Percentiles rank a stretch among this genome's conserved stretches.
phyloP scores from a whole-genome alignment of 2,113 vertebrate species.

The Crocuta crocuta region DNA sequence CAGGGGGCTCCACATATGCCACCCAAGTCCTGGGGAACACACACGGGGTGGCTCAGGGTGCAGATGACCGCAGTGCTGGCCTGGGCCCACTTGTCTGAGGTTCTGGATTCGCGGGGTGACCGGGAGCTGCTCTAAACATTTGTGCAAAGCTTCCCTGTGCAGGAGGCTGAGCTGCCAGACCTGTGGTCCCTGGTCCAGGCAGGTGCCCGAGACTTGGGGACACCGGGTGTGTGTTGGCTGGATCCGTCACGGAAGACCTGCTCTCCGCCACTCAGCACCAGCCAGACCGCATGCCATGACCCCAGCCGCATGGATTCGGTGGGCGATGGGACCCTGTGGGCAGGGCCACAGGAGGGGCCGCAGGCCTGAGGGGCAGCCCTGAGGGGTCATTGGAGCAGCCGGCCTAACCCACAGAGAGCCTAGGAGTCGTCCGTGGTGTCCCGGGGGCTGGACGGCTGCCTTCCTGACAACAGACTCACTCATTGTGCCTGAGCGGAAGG shows the following conservation, averaged over 20 bases:
- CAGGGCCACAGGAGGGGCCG: neutral
- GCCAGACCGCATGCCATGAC: accelerated
- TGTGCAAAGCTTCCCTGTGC: neutral
- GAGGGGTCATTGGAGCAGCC: no score
- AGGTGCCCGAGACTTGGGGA: neutral
- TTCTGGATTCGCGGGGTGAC: neutral
- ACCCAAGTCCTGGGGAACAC: no score
- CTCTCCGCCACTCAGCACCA: neutral
- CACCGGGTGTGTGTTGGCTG: neutral
- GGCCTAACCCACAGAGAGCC: neutral
- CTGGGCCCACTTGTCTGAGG: neutral
- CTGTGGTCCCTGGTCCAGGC: neutral
- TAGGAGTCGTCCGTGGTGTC: neutral
- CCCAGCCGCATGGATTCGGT: no score
- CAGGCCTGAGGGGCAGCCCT: accelerated
- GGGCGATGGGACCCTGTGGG: neutral
- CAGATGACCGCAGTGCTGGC: accelerated
- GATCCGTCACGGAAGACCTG: neutral
- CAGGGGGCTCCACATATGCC: neutral
- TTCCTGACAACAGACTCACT: accelerated
- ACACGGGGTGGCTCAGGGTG: accelerated
- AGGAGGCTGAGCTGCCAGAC: neutral
- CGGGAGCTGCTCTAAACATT: neutral
- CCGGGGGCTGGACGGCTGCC: neutral
- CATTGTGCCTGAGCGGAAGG: neutral